phyloP scores from a whole-genome alignment of 2,888 invertebrate genomes.

The Timandra comae region DNA sequence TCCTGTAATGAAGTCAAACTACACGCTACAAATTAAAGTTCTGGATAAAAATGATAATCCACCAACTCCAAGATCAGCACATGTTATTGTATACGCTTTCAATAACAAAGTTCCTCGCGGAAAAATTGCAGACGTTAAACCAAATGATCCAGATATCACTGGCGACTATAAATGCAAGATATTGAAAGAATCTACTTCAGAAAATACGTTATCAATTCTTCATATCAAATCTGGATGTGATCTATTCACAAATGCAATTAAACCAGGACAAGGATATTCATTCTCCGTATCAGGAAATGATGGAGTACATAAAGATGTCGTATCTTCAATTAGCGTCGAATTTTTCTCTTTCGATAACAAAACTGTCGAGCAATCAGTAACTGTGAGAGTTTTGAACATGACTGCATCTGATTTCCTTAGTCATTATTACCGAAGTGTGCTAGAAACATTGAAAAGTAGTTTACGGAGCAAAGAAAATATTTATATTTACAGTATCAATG shows the following conservation, averaged over 20 bases:
- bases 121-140: conserved; percentile 94
- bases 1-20: conserved; percentile 89
- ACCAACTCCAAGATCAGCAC: conserved; percentile 88
- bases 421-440: conserved; percentile 83
- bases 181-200: conserved; percentile 80
- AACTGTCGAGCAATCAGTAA: conserved; percentile 89
- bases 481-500: conserved; percentile 84
- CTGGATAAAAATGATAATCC: conserved; percentile 95
- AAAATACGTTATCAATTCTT: conserved; percentile 77
- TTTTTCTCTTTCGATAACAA: conserved; percentile 87
- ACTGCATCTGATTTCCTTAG: conserved; percentile 86
- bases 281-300: conserved; percentile 92
- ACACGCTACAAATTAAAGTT: conserved; percentile 84
- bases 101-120: conserved; percentile 85
- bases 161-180: conserved; percentile 93
- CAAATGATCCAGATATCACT: conserved; percentile 92
- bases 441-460: conserved; percentile 82
- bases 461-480: conserved; percentile 80
- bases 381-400: conserved; percentile 84
- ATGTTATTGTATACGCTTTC: conserved; percentile 86
- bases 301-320: conserved; percentile 89
- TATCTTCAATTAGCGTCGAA: conserved; percentile 90
- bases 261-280: conserved; percentile 83
- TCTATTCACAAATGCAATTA: conserved; percentile 84
- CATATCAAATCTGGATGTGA: conserved; percentile 87